phyloP scores from a whole-genome alignment of 2,113 vertebrate genomes.

The Cariama cristata region DNA sequence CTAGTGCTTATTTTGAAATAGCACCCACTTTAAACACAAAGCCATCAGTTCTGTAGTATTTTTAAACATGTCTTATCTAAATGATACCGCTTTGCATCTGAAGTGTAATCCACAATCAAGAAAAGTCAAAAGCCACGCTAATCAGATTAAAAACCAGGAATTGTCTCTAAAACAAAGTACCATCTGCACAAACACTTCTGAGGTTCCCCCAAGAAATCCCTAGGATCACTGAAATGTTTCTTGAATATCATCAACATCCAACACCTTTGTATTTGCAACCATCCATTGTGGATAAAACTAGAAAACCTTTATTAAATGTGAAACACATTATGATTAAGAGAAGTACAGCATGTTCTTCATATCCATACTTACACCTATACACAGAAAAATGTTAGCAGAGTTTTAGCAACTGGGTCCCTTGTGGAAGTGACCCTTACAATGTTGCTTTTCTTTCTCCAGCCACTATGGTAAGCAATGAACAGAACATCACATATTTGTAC shows the following conservation, averaged over 20 bases:
- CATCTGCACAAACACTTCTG: neutral
- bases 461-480: neutral
- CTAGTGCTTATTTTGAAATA: neutral
- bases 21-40: neutral
- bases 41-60: neutral
- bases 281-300: neutral
- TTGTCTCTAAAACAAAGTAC: neutral
- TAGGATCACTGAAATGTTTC: neutral
- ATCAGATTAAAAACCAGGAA: neutral
- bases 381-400: neutral
- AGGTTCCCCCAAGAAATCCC: neutral
- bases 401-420: neutral
- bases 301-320: neutral
- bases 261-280: neutral
- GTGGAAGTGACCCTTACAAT: accelerated
- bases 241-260: neutral
- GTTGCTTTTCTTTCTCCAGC: neutral
- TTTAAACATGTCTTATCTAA: neutral
- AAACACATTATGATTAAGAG: neutral
- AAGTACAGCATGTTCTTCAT: neutral
- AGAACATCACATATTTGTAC: neutral
- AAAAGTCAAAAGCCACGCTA: neutral
- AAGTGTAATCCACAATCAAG: neutral
- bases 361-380: neutral
- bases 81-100: neutral